phyloP scores from a whole-genome alignment of 1,140 invertebrate genomes.

The Panonychus citri region DNA sequence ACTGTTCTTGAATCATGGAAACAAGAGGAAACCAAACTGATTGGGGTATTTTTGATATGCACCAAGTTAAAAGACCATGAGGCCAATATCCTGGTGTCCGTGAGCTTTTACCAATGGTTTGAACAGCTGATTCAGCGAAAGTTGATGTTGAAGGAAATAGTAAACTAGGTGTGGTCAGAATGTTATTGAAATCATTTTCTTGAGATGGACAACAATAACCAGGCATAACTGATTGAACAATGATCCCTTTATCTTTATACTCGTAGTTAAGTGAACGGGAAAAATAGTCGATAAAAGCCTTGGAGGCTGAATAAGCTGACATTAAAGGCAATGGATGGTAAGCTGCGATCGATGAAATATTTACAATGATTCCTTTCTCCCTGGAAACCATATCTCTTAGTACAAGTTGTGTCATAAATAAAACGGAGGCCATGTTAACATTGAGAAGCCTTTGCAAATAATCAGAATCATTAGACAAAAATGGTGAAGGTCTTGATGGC shows the following conservation, averaged over 20 bases:
- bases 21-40: too few species aligned
- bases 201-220: constrained; percentile 53
- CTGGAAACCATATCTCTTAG: constrained; percentile 68
- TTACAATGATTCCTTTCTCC: constrained; percentile 64
- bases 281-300: constrained; percentile 67
- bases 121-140: constrained; percentile 51
- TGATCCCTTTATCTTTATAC: constrained; percentile 47
- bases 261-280: constrained; percentile 51
- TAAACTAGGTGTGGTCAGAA: constrained; percentile 49
- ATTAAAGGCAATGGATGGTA: constrained; percentile 55
- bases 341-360: constrained; percentile 62
- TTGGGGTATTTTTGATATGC: too few species aligned
- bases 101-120: constrained; percentile 43
- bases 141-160: constrained; percentile 49
- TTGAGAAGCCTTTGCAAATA: constrained; percentile 6
- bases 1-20: too few species aligned
- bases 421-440: constrained; percentile 5
- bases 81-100: constrained; percentile 47
- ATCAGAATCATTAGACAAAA: constrained; percentile 5
- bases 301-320: constrained; percentile 64
- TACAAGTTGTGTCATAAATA: constrained; percentile 50
- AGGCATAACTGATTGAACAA: constrained; percentile 49
- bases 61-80: not conserved
- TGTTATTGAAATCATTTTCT: constrained; percentile 39
- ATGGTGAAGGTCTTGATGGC: constrained; percentile 12